Evolutionary conservation across 92 coral and sea anemone genomes (phyloP).

Genomic region (Zoanthus sansibaricus): DNA sequence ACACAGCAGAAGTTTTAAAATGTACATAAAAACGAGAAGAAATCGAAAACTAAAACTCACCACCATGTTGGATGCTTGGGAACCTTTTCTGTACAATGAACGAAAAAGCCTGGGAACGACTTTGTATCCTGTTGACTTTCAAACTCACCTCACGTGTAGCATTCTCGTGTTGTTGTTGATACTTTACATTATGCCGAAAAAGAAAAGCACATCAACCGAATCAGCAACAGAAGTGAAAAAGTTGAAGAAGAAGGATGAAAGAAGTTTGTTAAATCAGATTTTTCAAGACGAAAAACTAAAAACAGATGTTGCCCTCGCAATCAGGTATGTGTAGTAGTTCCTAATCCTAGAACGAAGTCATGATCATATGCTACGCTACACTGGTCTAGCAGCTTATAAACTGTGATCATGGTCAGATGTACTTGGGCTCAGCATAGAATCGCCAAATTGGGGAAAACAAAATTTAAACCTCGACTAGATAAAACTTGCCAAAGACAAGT

Average conservation of each 20-base stretch:
- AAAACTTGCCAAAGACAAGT: no score
- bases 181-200: conserved; percentile 43
- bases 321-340: conserved; percentile 59
- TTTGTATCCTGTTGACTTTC: not conserved
- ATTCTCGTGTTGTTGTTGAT: not conserved
- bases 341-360: not conserved
- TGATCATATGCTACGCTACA: no score
- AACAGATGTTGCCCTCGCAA: conserved; percentile 67
- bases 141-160: not conserved
- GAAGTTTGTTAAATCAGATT: conserved; percentile 55
- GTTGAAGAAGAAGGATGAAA: conserved; percentile 41
- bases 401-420: no score
- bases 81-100: conserved; percentile 25
- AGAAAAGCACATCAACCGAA: conserved; percentile 37
- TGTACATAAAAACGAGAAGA: not conserved
- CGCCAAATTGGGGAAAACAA: no score
- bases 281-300: conserved; percentile 77
- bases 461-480: no score
- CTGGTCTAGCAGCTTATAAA: no score
- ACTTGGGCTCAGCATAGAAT: no score
- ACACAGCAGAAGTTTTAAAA: not conserved
- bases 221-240: conserved; percentile 45
- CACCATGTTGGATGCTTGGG: conserved; percentile 87
- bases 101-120: not conserved
- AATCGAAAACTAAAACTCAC: conserved; percentile 59